Percentiles rank a stretch among this genome's conserved stretches.
These are phyloP conservation scores for Lasioglossum leucozonium DNA, from an alignment of 2,888 invertebrate species.

Conservation along the genomic window DNA sequence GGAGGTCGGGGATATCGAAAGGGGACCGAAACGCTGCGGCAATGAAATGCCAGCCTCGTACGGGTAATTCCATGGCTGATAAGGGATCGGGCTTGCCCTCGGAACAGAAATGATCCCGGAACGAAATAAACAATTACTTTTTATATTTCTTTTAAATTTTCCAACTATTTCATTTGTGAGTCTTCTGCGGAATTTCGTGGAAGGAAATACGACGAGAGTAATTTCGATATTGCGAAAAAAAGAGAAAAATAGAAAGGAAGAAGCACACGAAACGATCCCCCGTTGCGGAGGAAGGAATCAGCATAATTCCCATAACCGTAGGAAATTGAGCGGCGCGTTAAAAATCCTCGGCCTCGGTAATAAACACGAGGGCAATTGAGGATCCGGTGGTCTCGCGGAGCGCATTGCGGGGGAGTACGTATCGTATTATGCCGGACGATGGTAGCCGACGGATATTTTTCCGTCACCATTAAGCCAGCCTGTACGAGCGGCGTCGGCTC, in stretches of 20 bases:
- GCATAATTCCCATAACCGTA: not conserved
- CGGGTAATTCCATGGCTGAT: not conserved
- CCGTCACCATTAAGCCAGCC: not conserved
- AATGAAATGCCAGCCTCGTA: not conserved
- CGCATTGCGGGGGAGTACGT: not conserved
- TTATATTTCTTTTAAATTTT: no score
- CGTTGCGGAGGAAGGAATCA: not conserved
- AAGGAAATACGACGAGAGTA: not conserved
- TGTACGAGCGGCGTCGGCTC: slow-evolving; percentile 12
- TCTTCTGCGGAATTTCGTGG: no score
- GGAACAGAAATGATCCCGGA: not conserved
- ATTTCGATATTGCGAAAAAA: no score
- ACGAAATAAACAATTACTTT: not conserved
- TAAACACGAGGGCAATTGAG: slow-evolving; percentile 10
- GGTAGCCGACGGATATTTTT: slow-evolving; percentile 13
- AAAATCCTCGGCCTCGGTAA: not conserved
- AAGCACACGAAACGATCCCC: not conserved
- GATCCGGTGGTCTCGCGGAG: not conserved
- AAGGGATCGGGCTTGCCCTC: not conserved
- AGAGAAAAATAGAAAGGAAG: no score
- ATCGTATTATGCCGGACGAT: not conserved
- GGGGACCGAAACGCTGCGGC: not conserved
- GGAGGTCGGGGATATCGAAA: not conserved
- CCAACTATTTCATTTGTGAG: no score
- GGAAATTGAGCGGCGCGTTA: slow-evolving; percentile 2